Evolutionary conservation across 1,140 invertebrate genomes (phyloP), one percentile per base, ranked within the genome.

Genomic region (Scaptomyza montana): DNA sequence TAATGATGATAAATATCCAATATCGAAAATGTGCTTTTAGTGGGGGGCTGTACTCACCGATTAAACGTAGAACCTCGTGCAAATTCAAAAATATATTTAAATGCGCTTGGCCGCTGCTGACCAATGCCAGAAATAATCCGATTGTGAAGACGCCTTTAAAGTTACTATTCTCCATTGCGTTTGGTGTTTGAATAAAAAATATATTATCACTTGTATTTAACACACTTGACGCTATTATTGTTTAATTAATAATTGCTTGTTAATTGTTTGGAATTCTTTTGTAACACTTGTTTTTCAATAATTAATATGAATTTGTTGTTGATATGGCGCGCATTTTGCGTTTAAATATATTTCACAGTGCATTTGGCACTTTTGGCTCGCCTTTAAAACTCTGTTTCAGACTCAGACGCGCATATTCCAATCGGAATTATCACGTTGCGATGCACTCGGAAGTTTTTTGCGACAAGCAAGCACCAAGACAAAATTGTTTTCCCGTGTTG

Each of bases 11-110:
- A 53, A 50, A 10, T 47, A 12, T 60, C 47, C 9, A 54, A 43
- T 56, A 16, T 56, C 28, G 12, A n/a, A 2, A 25, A 43, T n/a
- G 39, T 36, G 33, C 33, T 25, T 33, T 33, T 6, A 33, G 30
- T 5, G 30, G 30, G 30, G 39, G 21, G 2, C 2, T 16, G 43
- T 74, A 92, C 92, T 92, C 67, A 92, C 92, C 92, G 69, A 92
- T 87, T 79, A 92, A 72, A 69, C 91, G 78, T 71, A 91, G 79
- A 59, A 92, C 92, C 84, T 92, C 92, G 77, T 92, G 92, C 66
- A 92, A 65, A 72, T 92, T 92, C 25, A 92, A 78, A 68, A 92
- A 92, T 57, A 92, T 81, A 72, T 92, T 92, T 39, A 92, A 75
- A 66, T 92, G 90, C 5, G 81, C 70, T 53, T 89, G 82, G 49